Conservation (phyloP, 2,888 invertebrate genomes). For the Ormyrus nitidulus region DNA sequence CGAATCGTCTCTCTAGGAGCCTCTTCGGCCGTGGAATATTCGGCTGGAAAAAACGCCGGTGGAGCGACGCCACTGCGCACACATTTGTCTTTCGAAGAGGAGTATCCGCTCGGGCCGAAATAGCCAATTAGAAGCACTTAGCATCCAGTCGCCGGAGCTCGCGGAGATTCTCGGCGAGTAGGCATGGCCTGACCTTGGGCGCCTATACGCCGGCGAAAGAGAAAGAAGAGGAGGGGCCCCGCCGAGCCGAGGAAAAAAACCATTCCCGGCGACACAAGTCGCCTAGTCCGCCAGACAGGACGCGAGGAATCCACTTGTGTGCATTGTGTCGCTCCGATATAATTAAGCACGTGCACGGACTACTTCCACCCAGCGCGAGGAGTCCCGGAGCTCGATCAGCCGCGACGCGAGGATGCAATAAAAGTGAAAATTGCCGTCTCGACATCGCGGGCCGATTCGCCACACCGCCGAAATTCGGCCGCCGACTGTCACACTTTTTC, state of each 20-base stretch:
- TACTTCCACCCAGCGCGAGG: neutral
- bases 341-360: constrained; percentile 11
- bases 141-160: neutral
- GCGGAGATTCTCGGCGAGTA: constrained; percentile 16
- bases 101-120: constrained; percentile 15
- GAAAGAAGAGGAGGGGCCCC: neutral
- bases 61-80: no score
- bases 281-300: neutral
- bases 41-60: no score
- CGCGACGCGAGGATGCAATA: constrained; percentile 21
- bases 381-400: constrained; percentile 7
- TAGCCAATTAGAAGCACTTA: constrained; percentile 43
- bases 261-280: neutral
- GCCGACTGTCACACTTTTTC: constrained; percentile 39
- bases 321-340: neutral
- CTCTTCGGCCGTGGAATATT: no score
- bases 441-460: constrained; percentile 26
- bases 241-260: constrained; percentile 12
- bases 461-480: constrained; percentile 35
- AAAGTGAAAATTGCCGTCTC: constrained; percentile 37
- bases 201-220: neutral
- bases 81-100: neutral
- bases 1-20: no score
- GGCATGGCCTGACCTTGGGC: constrained; percentile 34
- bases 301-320: constrained; percentile 3